phyloP scores from a whole-genome alignment of 1,140 invertebrate genomes.

The Oreohelix idahoensis region DNA sequence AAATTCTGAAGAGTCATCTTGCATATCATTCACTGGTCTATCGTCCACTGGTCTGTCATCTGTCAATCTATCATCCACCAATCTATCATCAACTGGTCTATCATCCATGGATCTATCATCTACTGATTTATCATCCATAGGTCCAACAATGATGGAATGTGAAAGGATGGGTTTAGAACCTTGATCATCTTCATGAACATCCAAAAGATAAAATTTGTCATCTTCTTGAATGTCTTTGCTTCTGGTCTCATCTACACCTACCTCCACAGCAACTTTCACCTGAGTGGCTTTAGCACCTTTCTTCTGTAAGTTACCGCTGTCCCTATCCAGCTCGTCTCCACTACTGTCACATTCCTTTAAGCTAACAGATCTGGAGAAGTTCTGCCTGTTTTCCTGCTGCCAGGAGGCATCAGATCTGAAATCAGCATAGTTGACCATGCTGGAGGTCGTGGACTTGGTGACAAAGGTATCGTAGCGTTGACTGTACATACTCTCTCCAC shows the following conservation, averaged over 20 bases:
- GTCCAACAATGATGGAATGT: neutral
- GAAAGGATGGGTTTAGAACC: neutral
- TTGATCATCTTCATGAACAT: neutral
- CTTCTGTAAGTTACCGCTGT: neutral
- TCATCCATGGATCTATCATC: too few relatives aligned
- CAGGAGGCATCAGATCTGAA: constrained; percentile 39
- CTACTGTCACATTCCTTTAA: constrained; percentile 8
- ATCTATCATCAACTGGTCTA: too few relatives aligned
- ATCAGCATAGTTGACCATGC: constrained; percentile 57
- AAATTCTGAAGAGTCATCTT: neutral
- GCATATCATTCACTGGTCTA: too few relatives aligned
- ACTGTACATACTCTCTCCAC: neutral
- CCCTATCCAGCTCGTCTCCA: neutral
- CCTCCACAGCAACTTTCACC: neutral
- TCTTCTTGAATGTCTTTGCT: neutral
- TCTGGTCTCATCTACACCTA: neutral
- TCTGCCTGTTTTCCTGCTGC: neutral
- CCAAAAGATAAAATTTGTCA: neutral
- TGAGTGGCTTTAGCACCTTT: neutral
- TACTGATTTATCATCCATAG: neutral
- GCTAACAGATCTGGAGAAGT: constrained; percentile 27
- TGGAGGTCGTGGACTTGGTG: constrained; percentile 47
- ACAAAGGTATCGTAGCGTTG: constrained; percentile 37
- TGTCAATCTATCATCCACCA: too few relatives aligned
- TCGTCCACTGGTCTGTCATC: too few relatives aligned